phyloP scores from a whole-genome alignment of 2,888 invertebrate genomes.

The Meteorus cinctellus region DNA sequence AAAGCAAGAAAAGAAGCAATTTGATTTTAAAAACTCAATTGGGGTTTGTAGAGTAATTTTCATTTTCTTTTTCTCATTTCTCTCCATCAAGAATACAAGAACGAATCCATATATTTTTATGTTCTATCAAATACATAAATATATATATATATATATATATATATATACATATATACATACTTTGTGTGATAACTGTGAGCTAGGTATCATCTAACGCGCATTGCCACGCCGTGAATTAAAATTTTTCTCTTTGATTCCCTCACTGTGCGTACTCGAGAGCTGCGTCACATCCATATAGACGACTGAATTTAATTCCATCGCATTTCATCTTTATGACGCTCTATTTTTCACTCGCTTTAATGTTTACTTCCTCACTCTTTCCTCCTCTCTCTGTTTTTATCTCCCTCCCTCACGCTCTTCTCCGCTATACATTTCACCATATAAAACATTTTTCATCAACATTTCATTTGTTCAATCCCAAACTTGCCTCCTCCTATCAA shows the following conservation, averaged over 20 bases:
- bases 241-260: slow-evolving; percentile 26
- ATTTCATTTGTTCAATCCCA: not conserved
- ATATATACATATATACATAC: slow-evolving; percentile 13
- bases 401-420: not conserved
- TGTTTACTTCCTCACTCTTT: not conserved
- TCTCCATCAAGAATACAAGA: slow-evolving; percentile 15
- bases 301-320: slow-evolving; percentile 5
- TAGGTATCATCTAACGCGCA: slow-evolving; percentile 58
- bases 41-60: slow-evolving; percentile 26
- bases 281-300: not conserved
- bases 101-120: slow-evolving; percentile 31
- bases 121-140: not conserved
- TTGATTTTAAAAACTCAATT: not conserved
- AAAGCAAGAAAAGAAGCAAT: not conserved
- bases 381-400: not conserved
- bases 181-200: slow-evolving; percentile 64
- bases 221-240: slow-evolving; percentile 20
- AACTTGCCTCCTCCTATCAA: not conserved
- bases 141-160: not conserved
- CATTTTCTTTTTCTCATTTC: slow-evolving; percentile 7
- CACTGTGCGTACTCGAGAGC: slow-evolving; percentile 11
- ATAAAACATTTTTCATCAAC: not conserved
- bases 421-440: not conserved
- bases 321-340: not conserved
- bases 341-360: not conserved